These are phyloP conservation scores for Tachycineta bicolor DNA, from an alignment of 2,113 vertebrate species.

Conservation along the genomic window DNA sequence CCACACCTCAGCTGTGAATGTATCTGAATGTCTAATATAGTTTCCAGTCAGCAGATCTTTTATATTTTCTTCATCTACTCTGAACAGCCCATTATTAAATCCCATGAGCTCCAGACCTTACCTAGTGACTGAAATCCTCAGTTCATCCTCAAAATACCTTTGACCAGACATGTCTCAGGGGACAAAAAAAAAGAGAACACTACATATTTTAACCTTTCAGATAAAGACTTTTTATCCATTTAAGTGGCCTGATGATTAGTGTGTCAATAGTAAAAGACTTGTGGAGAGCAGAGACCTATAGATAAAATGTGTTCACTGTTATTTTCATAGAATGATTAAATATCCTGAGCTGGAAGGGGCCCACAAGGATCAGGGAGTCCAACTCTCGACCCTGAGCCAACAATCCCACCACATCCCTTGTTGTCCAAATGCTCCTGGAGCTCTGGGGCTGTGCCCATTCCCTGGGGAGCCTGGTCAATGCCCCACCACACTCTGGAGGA, in stretches of 20 bases:
- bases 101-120: not conserved
- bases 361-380: not conserved
- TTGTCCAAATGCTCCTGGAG: not conserved
- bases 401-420: not conserved
- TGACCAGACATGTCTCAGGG: not conserved
- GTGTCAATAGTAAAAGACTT: not conserved
- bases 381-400: not conserved
- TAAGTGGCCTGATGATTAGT: not conserved
- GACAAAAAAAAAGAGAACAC: not conserved
- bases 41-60: not conserved
- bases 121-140: not conserved
- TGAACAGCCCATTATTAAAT: conserved; percentile 5
- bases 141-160: not conserved
- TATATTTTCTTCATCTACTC: not conserved
- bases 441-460: not conserved
- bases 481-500: not conserved
- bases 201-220: not conserved
- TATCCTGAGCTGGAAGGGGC: not conserved
- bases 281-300: not conserved
- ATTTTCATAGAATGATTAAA: not conserved
- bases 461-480: not conserved
- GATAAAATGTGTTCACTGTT: not conserved
- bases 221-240: not conserved
- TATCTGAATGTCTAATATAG: not conserved
- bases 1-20: not conserved